Evolutionary conservation across 2,888 invertebrate species (phyloP), one percentile per base, ranked within the genome.

Genomic region (Raillietiella orientalis): DNA sequence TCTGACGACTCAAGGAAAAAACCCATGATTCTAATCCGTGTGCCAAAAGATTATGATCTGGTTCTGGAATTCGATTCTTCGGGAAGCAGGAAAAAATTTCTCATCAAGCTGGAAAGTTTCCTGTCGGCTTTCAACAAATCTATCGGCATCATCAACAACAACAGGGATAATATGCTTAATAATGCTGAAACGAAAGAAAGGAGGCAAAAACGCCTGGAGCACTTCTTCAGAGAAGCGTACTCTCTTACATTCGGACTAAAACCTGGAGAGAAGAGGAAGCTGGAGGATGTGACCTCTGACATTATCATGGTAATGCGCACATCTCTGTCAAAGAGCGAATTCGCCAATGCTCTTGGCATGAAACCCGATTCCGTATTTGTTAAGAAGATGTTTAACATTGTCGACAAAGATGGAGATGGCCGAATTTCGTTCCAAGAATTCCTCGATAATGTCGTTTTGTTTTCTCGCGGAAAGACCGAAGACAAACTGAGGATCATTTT

Each of bases 321-420:
- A 0, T 77, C 77, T 1, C 45, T 84, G 29, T 77, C 79, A 0
- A 75, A 74, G 41, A 59, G 69, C 25, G 87, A 90, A 46, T 84
- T 90, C 39, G 87, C 87, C 0, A 74, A 72, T 27, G 87, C 87
- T 0, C 51, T 90, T 4, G 90, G 87, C 20, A 90, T 90, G 90
- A 71, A 71, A 42, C 55, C 74, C 0, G 75, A 82, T 38, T 84
- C 82, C 13, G 67, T 87, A 27, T 90, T 90, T 42, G 84, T 90
- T 1, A 66, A 74, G 39, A 75, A 82, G 48, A 87, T 90, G 87
- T 90, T 90, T 43, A 82, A 84, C 38, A 82, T 84, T 38, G 82
- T 84, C 1, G 84, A 87, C 44, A 82, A 79, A 42, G 79, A 82
- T 41, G 60, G 74, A 30, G 79, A 82, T 45, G 82, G 84, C 3